Conservation (phyloP, 2,888 invertebrate genomes). For the Stenichneumon culpator region DNA sequence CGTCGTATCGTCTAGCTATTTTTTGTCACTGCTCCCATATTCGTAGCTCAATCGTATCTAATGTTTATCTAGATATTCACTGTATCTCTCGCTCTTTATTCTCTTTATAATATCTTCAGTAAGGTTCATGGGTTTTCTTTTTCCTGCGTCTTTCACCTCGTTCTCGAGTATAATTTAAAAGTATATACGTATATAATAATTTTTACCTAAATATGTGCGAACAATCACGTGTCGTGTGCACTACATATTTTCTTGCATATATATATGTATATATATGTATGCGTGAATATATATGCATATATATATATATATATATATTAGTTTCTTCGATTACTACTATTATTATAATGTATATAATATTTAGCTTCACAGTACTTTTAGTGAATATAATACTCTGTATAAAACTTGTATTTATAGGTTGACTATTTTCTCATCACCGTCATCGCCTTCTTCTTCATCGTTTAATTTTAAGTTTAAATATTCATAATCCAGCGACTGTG, state of each 20-base stretch:
- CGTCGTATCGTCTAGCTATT: constrained; percentile 15
- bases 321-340: constrained; percentile 69
- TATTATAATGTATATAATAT: constrained; percentile 72
- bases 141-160: constrained; percentile 50
- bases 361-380: constrained; percentile 80
- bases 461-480: constrained; percentile 62
- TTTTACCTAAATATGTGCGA: constrained; percentile 83
- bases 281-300: constrained; percentile 70
- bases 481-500: constrained; percentile 73
- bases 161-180: constrained; percentile 56
- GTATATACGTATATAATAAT: constrained; percentile 60
- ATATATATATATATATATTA: constrained; percentile 72
- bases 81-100: constrained; percentile 34
- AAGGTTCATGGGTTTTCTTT: constrained; percentile 20
- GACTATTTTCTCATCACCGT: constrained; percentile 70
- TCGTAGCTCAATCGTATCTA: constrained; percentile 68
- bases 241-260: constrained; percentile 77
- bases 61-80: constrained; percentile 70
- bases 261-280: constrained; percentile 60
- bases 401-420: constrained; percentile 85
- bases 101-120: constrained; percentile 30
- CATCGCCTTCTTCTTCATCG: constrained; percentile 45
- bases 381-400: constrained; percentile 85
- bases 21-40: constrained; percentile 37
- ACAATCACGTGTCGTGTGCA: constrained; percentile 84